Conservation (phyloP, 2,888 invertebrate genomes). For the Atrina japonica region DNA sequence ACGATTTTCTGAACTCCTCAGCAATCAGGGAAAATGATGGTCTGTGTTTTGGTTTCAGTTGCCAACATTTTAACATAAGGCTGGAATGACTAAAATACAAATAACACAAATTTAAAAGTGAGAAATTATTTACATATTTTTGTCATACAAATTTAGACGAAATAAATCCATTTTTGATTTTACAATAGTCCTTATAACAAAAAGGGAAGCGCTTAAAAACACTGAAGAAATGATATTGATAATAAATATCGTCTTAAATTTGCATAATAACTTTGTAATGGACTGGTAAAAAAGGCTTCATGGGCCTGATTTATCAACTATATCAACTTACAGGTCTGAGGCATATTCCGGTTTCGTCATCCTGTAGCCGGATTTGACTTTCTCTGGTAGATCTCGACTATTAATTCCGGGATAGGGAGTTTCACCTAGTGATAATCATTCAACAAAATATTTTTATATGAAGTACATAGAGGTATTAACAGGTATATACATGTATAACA, state of each 20-base stretch:
- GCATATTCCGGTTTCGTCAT: constrained; percentile 51
- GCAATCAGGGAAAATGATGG: constrained; percentile 72
- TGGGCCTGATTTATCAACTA: neutral
- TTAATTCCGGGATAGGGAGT: constrained; percentile 48
- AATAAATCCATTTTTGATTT: neutral
- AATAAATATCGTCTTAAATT: neutral
- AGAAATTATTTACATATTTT: too few relatives aligned
- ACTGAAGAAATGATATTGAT: too few relatives aligned
- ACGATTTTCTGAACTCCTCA: constrained; percentile 61
- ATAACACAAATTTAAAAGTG: too few relatives aligned
- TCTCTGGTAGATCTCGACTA: constrained; percentile 43
- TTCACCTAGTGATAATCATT: constrained; percentile 35
- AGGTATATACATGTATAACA: neutral
- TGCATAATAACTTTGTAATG: neutral
- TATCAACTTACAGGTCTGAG: constrained; percentile 50
- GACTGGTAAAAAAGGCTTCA: neutral
- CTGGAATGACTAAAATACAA: constrained; percentile 39
- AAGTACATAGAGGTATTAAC: neutral
- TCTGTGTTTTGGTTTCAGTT: constrained; percentile 70
- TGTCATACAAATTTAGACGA: too few relatives aligned
- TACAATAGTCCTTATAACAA: neutral
- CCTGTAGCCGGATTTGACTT: constrained; percentile 48
- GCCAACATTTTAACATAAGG: constrained; percentile 79
- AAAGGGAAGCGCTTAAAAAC: neutral
- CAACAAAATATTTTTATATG: neutral